phyloP scores from a whole-genome alignment of 2,888 invertebrate species.

The Cantharis rustica region DNA sequence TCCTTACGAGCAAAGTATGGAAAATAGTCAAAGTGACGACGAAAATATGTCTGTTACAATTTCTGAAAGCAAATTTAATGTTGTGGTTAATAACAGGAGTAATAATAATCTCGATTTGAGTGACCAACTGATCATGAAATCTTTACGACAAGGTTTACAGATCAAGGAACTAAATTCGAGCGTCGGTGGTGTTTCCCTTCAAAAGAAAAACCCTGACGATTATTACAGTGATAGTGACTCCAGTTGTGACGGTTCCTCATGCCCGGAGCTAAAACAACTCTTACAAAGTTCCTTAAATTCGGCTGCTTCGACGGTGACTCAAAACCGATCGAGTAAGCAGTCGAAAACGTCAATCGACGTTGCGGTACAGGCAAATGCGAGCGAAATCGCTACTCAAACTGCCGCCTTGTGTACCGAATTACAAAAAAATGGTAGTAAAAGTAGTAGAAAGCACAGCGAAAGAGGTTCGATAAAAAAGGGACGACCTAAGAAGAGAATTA shows the following conservation, averaged over 20 bases:
- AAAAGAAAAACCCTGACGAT: conserved; percentile 18
- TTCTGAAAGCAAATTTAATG: conserved; percentile 49
- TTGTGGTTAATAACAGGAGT: conserved; percentile 46
- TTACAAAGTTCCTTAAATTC: conserved; percentile 56
- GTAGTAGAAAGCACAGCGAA: neutral
- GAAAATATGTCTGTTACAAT: conserved; percentile 55
- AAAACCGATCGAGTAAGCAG: conserved; percentile 53
- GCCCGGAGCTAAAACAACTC: conserved; percentile 57
- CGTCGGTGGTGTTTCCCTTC: conserved; percentile 14
- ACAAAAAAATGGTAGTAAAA: neutral
- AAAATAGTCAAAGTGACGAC: conserved; percentile 51
- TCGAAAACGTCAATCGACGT: conserved; percentile 63
- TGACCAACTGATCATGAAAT: conserved; percentile 53
- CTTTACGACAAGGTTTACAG: conserved; percentile 47
- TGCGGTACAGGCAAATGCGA: conserved; percentile 63
- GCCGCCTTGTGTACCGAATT: conserved; percentile 38
- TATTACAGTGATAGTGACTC: conserved; percentile 29
- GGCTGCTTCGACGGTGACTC: conserved; percentile 36
- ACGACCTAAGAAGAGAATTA: neutral
- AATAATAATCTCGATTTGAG: conserved; percentile 50
- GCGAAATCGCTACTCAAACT: conserved; percentile 58
- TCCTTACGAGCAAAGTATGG: conserved; percentile 41
- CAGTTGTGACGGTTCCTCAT: conserved; percentile 52
- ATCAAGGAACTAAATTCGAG: conserved; percentile 44
- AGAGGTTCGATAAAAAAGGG: neutral